Conservation (phyloP, 2,888 invertebrate genomes). For the Dorcus parallelipipedus region DNA sequence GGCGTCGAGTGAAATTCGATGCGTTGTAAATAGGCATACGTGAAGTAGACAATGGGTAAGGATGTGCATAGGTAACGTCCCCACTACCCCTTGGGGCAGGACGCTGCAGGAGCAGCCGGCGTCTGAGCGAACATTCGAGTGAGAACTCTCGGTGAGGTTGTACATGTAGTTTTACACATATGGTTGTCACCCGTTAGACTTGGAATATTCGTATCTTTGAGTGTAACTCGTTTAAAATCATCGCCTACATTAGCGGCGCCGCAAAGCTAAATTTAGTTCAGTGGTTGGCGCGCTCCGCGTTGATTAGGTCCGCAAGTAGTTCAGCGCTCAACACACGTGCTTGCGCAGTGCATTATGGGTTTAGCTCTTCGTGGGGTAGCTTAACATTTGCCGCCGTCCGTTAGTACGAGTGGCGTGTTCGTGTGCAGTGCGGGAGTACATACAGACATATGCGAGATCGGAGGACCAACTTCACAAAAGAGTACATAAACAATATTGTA, state of each 20-base stretch:
- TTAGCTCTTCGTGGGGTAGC: constrained; percentile 23
- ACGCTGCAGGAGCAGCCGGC: constrained; percentile 9
- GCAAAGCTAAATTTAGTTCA: constrained; percentile 30
- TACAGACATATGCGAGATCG: constrained; percentile 50
- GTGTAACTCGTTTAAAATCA: constrained; percentile 18
- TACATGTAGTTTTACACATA: constrained; percentile 1
- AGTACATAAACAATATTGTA: constrained; percentile 48
- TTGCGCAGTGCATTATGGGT: constrained; percentile 27
- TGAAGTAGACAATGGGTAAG: constrained; percentile 2
- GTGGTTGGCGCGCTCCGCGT: constrained; percentile 26
- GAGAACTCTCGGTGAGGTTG: constrained; percentile 12
- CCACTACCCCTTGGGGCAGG: constrained; percentile 11
- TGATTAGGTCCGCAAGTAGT: constrained; percentile 19
- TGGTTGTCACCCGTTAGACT: neutral
- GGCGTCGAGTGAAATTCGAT: neutral
- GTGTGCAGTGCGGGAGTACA: constrained; percentile 24
- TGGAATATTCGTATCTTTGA: constrained; percentile 18
- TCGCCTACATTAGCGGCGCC: constrained; percentile 11
- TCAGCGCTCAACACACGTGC: constrained; percentile 20
- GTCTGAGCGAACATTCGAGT: constrained; percentile 14
- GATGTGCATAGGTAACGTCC: constrained; percentile 7
- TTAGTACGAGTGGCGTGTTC: constrained; percentile 15
- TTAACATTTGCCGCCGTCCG: constrained; percentile 8
- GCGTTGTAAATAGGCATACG: neutral
- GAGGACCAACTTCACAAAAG: constrained; percentile 48